A percentile compares a stretch with the other conserved stretches of the same genome.
Evolutionary conservation across 2,888 invertebrate genomes (phyloP).

Genomic region (Rhaphigaster nebulosa): DNA sequence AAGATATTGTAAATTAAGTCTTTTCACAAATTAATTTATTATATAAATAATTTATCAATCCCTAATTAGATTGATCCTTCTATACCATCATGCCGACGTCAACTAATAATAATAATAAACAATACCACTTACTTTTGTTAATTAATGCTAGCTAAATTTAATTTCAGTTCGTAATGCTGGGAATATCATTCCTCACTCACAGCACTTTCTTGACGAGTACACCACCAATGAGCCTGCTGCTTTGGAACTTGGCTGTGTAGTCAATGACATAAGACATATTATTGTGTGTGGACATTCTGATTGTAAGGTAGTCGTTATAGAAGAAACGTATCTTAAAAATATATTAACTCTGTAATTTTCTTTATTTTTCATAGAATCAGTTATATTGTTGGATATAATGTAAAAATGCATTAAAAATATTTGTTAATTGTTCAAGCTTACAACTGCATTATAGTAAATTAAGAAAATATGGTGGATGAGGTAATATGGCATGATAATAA

Average conservation of each 20-base stretch:
- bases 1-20: no score
- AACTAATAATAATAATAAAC: conserved; percentile 31
- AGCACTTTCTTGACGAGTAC: conserved; percentile 87
- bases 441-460: background rate
- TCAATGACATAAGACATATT: conserved; percentile 91
- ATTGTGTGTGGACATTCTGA: conserved; percentile 98
- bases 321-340: background rate
- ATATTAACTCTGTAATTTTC: background rate
- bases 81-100: no score
- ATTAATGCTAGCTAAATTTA: conserved; percentile 55
- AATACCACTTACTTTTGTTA: background rate
- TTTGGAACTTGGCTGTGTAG: conserved; percentile 92
- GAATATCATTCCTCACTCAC: conserved; percentile 93
- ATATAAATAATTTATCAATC: no score
- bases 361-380: background rate
- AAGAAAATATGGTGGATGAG: background rate
- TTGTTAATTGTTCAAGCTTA: background rate
- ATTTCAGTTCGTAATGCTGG: conserved; percentile 93
- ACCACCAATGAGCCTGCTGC: conserved; percentile 97
- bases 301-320: conserved; percentile 77
- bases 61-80: no score
- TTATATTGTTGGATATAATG: background rate
- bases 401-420: background rate
- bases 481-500: background rate
- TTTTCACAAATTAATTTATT: no score